Base-by-base conservation (phyloP, 2,888 invertebrate species). In the Ophioninae sp. region DNA sequence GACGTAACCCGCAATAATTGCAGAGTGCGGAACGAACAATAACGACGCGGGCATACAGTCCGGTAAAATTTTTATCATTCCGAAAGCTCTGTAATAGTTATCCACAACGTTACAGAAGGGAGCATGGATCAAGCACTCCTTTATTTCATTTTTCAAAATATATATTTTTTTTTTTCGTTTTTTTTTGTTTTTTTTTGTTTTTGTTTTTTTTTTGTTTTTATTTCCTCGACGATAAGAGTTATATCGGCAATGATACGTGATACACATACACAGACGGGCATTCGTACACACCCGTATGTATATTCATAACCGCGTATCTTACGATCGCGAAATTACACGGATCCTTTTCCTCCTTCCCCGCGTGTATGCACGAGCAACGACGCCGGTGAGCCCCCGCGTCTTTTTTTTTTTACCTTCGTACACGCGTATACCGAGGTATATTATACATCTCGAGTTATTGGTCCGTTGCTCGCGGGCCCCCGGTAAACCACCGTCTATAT, bases 241-340 rank as follows among this genome's bases (percentile, higher is more conserved):
- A 64, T 51, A 44, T 63, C 10, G 39, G 44, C 8, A 39, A 44
- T 44, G 44, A 44, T 44, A 44, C 44, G 44, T 71, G 22, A 39
- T 75, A 59, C 20, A 76, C 22, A 9, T 20, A 22, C 22, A 59
- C 22, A 59, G 6, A 22, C 22, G 22, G 8, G 22, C 22, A 20
- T 59, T 59, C 7, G 20, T 59, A 20, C 2, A 20, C 41, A 41
- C n/a, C n/a, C 39, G 20, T 65, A 20, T 39, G 39, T 65, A 65
- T 65, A 65, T 65, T 23, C 23, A 72, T 72, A 20, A 22, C 37
- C 30, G 65, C 41, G 65, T 76, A 67, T 76, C 23, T 56, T 59
- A 65, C 72, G 72, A 76, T 68, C 76, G 76, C 63, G 59, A 68
- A 83, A 83, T 84, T 84, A 81, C 71, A 69, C 77, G 64, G 81